Percentiles rank a stretch among this genome's conserved stretches.
Conservation (phyloP, 2,888 invertebrate genomes). For the Caenorhabditis doughertyi region DNA sequence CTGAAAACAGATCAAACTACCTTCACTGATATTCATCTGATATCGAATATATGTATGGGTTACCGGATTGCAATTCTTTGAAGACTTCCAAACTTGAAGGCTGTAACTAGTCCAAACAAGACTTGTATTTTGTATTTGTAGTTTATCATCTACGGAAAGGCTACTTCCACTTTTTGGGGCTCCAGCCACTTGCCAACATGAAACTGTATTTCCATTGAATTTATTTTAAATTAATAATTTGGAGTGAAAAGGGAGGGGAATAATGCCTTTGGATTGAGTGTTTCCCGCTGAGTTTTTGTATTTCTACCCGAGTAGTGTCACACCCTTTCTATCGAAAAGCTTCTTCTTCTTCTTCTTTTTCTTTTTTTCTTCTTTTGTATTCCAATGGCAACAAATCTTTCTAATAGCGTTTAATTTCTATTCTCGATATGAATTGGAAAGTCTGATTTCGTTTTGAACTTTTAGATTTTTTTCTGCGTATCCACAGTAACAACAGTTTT, state of each 20-base stretch:
- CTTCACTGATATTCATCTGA: no score
- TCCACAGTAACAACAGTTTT: no score
- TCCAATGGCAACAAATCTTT: not conserved
- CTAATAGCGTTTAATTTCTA: no score
- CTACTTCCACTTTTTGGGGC: not conserved
- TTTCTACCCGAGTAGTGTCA: slow-evolving; percentile 1
- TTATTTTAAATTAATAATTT: slow-evolving; percentile 30
- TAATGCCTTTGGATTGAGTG: not conserved
- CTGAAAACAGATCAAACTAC: no score
- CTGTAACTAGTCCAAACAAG: no score
- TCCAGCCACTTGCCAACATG: not conserved
- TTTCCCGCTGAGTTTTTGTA: slow-evolving; percentile 26
- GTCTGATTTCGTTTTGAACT: no score
- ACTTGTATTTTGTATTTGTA: no score
- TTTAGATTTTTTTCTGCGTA: no score
- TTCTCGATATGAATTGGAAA: no score
- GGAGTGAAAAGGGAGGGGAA: not conserved
- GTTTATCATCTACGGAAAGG: not conserved
- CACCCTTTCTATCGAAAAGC: not conserved
- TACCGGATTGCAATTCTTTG: no score
- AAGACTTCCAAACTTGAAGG: no score
- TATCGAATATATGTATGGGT: no score
- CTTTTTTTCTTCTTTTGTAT: not conserved
- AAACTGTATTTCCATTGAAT: not conserved
- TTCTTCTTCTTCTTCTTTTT: not conserved